Evolutionary conservation across 2,113 vertebrate genomes (phyloP).

Genomic region (Calyptomena viridis): DNA sequence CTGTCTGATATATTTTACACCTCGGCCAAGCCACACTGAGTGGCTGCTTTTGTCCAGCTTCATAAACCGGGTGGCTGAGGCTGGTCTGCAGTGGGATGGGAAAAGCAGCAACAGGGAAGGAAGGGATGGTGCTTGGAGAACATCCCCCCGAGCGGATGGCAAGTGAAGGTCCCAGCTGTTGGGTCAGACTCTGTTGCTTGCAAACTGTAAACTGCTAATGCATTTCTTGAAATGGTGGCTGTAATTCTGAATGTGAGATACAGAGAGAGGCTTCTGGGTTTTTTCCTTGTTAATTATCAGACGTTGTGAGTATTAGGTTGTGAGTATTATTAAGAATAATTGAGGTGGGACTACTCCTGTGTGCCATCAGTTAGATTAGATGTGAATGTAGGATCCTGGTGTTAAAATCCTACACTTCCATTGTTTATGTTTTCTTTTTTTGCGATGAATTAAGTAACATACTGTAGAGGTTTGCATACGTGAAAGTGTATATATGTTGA

Average conservation of each 20-base stretch:
- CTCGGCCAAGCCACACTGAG: background rate
- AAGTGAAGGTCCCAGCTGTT: background rate
- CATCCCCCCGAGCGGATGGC: accelerated
- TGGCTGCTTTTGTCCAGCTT: background rate
- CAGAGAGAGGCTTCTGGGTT: background rate
- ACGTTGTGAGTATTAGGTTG: background rate
- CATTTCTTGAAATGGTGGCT: background rate
- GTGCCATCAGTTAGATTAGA: background rate
- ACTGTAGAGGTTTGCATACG: background rate
- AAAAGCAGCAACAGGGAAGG: background rate
- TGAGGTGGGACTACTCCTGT: background rate
- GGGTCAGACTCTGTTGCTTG: background rate
- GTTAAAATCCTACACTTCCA: background rate
- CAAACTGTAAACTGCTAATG: background rate
- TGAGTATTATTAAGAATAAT: background rate
- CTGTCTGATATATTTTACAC: background rate
- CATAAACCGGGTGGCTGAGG: background rate
- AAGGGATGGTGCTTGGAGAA: background rate
- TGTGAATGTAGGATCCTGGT: background rate
- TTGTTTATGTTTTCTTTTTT: background rate
- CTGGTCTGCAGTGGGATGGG: background rate
- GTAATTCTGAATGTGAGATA: background rate
- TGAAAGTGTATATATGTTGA: background rate
- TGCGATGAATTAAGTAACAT: background rate
- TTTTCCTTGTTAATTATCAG: background rate